Conservation (phyloP, 2,888 invertebrate genomes). For the Patella caerulea region DNA sequence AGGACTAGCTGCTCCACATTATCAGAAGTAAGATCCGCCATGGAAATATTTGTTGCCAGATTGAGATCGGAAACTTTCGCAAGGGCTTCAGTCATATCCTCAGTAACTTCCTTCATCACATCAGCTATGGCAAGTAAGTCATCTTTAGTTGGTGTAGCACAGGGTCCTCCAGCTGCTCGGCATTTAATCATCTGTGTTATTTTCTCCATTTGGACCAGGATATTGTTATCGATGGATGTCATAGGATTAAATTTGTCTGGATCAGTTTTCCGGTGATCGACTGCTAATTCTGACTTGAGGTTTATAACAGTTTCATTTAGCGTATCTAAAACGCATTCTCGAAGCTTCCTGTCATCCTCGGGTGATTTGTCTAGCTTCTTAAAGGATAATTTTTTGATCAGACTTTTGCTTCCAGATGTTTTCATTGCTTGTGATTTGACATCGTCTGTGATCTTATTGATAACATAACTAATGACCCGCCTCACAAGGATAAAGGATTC, state of each 20-base stretch:
- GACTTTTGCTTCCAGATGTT: neutral
- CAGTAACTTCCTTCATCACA: neutral
- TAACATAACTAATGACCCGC: constrained; percentile 37
- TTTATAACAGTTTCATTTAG: neutral
- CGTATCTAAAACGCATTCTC: neutral
- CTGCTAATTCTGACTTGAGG: neutral
- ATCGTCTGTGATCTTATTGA: constrained; percentile 31
- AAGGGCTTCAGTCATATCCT: neutral
- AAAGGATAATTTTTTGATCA: neutral
- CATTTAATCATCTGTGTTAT: neutral
- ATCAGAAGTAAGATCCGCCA: neutral
- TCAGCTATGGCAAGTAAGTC: neutral
- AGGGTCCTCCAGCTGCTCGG: neutral
- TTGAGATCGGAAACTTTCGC: neutral
- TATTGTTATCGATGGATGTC: neutral
- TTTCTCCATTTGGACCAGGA: neutral
- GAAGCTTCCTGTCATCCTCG: neutral
- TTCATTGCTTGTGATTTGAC: neutral
- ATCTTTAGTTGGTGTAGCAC: neutral
- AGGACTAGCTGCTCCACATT: neutral
- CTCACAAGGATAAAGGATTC: constrained; percentile 41
- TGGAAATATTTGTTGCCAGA: neutral
- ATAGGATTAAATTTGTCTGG: neutral
- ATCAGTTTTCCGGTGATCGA: no score
- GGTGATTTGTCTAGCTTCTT: neutral